These are phyloP conservation scores for Rotaria sp. DNA, from an alignment of 2,888 invertebrate genomes.

Conservation along the genomic window DNA sequence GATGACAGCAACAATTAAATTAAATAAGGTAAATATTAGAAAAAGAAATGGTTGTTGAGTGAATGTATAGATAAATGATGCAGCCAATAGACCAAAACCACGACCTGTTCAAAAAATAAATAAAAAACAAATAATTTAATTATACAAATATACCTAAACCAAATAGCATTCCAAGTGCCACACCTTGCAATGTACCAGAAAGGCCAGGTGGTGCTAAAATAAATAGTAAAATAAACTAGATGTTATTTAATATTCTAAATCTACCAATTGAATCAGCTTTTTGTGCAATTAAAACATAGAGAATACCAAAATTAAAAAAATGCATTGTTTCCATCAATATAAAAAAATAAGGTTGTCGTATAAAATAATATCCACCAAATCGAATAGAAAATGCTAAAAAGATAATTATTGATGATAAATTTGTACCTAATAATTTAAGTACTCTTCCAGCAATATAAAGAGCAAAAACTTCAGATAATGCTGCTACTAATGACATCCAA, in stretches of 20 bases:
- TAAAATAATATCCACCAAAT: background rate
- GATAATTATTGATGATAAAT: background rate
- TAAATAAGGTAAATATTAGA: too few species aligned
- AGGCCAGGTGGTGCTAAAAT: background rate
- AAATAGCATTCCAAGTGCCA: background rate
- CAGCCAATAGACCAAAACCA: too few species aligned
- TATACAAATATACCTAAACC: background rate
- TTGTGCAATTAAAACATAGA: background rate
- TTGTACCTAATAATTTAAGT: background rate
- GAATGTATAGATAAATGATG: too few species aligned
- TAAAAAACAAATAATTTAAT: background rate
- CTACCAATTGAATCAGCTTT: background rate
- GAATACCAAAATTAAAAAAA: conserved; percentile 1
- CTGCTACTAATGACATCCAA: background rate
- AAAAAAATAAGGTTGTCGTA: background rate
- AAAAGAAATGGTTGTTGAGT: too few species aligned
- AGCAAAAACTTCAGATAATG: background rate
- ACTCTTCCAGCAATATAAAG: background rate
- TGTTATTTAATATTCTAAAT: background rate
- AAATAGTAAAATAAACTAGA: background rate
- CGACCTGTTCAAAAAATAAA: too few species aligned
- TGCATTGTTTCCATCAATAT: background rate
- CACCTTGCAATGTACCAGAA: background rate
- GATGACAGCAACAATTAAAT: too few species aligned
- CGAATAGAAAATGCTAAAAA: background rate